These are phyloP conservation scores for Trematocara macrostoma DNA, from an alignment of 2,113 vertebrate species.

Conservation along the genomic window DNA sequence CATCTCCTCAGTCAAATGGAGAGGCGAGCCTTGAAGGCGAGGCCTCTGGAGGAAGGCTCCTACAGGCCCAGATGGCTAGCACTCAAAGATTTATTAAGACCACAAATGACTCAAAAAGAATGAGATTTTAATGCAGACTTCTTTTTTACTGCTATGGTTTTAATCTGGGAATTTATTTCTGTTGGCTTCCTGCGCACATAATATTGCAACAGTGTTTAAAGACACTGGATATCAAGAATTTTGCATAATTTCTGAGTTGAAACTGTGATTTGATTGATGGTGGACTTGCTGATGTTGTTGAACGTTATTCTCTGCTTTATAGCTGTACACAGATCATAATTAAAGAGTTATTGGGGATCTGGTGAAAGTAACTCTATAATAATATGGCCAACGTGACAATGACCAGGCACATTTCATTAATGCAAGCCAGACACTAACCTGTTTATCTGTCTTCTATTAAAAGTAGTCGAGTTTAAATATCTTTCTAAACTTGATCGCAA, in stretches of 20 bases:
- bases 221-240: not conserved
- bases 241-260: not conserved
- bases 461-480: slow-evolving; percentile 23
- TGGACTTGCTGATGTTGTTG: not conserved
- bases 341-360: slow-evolving; percentile 39
- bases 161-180: not conserved
- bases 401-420: slow-evolving; percentile 49
- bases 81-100: slow-evolving; percentile 23
- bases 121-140: not conserved
- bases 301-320: slow-evolving; percentile 41
- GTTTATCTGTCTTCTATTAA: slow-evolving; percentile 40
- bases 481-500: slow-evolving; percentile 24
- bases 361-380: slow-evolving; percentile 16
- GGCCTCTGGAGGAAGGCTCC: slow-evolving; percentile 20
- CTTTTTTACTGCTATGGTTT: not conserved
- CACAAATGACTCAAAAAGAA: slow-evolving; percentile 8
- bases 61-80: slow-evolving; percentile 38
- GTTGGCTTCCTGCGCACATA: not conserved
- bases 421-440: slow-evolving; percentile 44
- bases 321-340: slow-evolving; percentile 23
- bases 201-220: not conserved
- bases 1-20: slow-evolving; percentile 53
- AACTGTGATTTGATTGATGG: not conserved
- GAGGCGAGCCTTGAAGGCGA: slow-evolving; percentile 23
- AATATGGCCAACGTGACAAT: slow-evolving; percentile 35